Conservation (phyloP, 2,888 invertebrate genomes). For the Sarcophaga carnaria region DNA sequence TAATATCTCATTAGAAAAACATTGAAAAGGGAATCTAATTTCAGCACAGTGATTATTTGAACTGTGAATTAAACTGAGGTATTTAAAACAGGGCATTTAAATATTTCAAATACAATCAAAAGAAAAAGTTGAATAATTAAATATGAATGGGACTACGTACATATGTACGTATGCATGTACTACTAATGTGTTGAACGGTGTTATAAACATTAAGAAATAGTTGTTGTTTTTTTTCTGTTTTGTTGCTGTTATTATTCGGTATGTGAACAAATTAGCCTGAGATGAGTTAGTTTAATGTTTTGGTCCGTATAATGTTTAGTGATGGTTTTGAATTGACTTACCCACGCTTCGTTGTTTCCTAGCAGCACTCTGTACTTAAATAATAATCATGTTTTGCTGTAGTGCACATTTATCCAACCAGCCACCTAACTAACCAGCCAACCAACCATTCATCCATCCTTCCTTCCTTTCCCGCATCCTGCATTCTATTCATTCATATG, state of each 20-base stretch:
- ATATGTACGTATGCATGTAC: no score
- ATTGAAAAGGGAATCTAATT: no score
- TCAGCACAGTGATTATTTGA: no score
- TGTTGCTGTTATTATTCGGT: neutral
- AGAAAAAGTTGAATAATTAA: no score
- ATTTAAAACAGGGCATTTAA: constrained; percentile 4
- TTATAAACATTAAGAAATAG: constrained; percentile 19
- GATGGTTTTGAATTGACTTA: constrained; percentile 7
- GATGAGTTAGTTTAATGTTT: neutral
- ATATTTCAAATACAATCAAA: constrained; percentile 13
- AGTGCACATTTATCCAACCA: neutral
- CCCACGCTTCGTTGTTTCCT: constrained; percentile 17
- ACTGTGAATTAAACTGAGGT: neutral
- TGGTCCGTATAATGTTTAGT: neutral
- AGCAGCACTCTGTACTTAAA: neutral
- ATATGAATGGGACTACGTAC: no score
- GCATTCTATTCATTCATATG: neutral
- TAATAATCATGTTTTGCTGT: neutral
- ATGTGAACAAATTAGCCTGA: neutral
- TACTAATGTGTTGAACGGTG: constrained; percentile 9
- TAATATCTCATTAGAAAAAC: no score
- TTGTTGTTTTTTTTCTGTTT: no score
- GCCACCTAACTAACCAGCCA: neutral
- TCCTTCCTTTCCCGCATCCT: neutral
- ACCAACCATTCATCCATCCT: neutral